Conservation (phyloP, 2,888 invertebrate genomes). For the Athripsodes cinereus region DNA sequence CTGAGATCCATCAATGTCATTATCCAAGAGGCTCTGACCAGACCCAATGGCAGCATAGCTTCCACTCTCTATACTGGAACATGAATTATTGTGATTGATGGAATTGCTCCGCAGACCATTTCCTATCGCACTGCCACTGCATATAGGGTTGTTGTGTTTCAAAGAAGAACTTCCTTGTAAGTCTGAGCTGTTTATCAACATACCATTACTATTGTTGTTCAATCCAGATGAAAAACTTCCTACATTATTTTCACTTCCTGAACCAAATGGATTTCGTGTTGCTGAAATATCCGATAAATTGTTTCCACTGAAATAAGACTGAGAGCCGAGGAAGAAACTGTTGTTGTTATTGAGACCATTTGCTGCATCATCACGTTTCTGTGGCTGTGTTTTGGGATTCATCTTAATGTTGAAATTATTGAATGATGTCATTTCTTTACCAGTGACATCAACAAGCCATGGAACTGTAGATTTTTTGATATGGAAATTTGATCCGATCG, state of each 20-base stretch:
- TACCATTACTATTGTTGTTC: conserved; percentile 6
- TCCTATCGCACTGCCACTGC: background rate
- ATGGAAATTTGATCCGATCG: conserved; percentile 39
- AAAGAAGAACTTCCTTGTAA: background rate
- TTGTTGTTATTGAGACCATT: conserved; percentile 22
- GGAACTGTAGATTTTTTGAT: conserved; percentile 24
- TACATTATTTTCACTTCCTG: conserved; percentile 7
- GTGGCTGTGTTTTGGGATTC: conserved; percentile 14
- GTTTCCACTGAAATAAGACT: conserved; percentile 19
- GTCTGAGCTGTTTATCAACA: background rate
- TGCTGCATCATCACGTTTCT: conserved; percentile 16
- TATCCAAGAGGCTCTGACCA: conserved; percentile 11
- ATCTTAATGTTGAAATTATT: conserved; percentile 3
- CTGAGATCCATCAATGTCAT: conserved; percentile 5
- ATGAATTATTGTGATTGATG: background rate
- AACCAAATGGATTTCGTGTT: conserved; percentile 3
- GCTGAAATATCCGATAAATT: conserved; percentile 11
- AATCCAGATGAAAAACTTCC: conserved; percentile 9
- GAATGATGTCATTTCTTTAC: conserved; percentile 10
- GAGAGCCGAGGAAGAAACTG: conserved; percentile 26
- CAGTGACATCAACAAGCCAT: conserved; percentile 17
- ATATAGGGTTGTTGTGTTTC: background rate
- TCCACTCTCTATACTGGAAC: background rate
- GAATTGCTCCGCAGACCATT: no score
- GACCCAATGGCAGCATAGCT: conserved; percentile 15